Conservation (phyloP, 2,888 invertebrate species). For the Hybos culiciformis region DNA sequence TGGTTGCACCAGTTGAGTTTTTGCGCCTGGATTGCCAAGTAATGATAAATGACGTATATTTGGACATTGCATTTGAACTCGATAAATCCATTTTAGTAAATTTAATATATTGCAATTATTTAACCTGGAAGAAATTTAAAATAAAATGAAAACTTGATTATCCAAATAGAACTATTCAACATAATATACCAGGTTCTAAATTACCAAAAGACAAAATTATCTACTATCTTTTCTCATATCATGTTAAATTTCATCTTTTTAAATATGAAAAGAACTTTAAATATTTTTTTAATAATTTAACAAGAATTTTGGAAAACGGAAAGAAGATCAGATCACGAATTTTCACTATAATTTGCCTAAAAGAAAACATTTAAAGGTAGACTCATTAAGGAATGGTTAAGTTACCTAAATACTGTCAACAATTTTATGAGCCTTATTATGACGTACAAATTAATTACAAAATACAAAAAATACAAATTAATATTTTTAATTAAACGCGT, state of each 20-base stretch:
- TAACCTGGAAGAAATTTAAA: slow-evolving; percentile 36
- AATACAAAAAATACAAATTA: no score
- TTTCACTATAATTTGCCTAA: no score
- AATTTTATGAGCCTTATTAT: no score
- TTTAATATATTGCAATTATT: slow-evolving; percentile 50
- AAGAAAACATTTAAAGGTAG: no score
- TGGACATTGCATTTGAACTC: slow-evolving; percentile 55
- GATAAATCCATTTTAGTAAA: slow-evolving; percentile 58
- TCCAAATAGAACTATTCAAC: background rate
- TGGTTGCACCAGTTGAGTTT: slow-evolving; percentile 36
- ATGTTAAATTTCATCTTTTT: background rate
- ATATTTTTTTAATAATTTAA: background rate
- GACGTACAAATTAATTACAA: no score
- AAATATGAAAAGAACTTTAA: background rate
- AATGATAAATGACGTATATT: slow-evolving; percentile 57
- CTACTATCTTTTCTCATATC: background rate
- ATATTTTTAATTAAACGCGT: no score
- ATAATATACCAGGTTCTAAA: background rate
- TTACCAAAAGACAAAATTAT: background rate
- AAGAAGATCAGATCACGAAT: no score
- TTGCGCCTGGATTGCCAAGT: slow-evolving; percentile 66
- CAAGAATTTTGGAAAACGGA: no score
- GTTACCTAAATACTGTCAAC: no score
- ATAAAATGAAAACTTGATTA: slow-evolving; percentile 2
- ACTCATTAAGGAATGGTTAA: no score